Percentiles rank a stretch among this genome's conserved stretches.
Evolutionary conservation across 2,888 invertebrate genomes (phyloP).

Genomic region (Oligia strigilis): DNA sequence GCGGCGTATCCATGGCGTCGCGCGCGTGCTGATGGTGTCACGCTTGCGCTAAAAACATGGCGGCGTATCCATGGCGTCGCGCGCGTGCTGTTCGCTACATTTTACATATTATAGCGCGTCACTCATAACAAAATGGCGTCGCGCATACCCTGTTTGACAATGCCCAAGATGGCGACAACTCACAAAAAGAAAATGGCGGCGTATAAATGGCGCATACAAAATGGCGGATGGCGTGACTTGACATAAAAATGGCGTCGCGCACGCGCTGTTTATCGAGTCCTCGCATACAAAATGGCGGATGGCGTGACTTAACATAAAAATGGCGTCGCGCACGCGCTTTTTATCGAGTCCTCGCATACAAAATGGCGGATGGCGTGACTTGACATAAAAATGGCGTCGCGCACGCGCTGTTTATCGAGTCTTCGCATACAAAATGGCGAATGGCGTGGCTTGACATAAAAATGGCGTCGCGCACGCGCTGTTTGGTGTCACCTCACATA

Average conservation of each 20-base stretch:
- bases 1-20: too few relatives aligned
- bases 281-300: slow-evolving; percentile 10
- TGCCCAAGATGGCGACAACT: not conserved
- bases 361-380: not conserved
- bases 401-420: not conserved
- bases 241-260: not conserved
- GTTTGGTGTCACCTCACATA: not conserved
- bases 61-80: too few relatives aligned
- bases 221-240: not conserved
- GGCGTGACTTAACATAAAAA: not conserved
- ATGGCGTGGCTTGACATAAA: not conserved
- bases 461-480: slow-evolving; percentile 7
- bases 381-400: not conserved
- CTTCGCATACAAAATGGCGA: slow-evolving; percentile 10
- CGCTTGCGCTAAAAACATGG: too few relatives aligned
- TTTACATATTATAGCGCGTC: too few relatives aligned
- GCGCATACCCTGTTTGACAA: not conserved
- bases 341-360: not conserved
- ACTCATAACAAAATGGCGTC: not conserved
- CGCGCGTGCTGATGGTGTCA: too few relatives aligned
- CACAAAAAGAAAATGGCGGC: not conserved
- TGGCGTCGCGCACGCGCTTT: not conserved
- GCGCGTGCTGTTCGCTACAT: too few relatives aligned
- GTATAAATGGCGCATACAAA: not conserved
- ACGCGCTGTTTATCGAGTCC: not conserved